Base-by-base conservation (phyloP, 2,113 vertebrate species). In the Hypocryptadius cinnamomeus region DNA sequence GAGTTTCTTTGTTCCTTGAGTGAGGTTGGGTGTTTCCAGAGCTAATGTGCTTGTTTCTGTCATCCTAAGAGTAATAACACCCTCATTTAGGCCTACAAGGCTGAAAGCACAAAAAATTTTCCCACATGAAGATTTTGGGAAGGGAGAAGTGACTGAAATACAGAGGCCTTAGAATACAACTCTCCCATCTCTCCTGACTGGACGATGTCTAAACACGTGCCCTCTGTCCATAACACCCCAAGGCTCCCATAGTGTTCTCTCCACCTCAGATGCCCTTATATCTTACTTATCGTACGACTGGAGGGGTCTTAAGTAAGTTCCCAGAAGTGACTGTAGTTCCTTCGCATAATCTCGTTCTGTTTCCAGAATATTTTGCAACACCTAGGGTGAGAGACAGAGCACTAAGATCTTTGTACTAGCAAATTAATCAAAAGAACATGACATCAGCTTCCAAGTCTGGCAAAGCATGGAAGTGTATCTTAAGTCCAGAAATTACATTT, bases 341-440 rank as follows among this genome's bases (percentile, higher is more conserved):
- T 99, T 99, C 51, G 99, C 98, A 96, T 99, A 99, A 91, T 99
- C 99, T 80, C 98, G 98, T 97, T 99, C 99, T 44, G 99, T 98
- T 93, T 99, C 99, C 97, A 99, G 96, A 96, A 99, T 99, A 97
- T 99, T 99, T 96, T 99, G 99, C 66, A 99, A 98, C 54, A 99
- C 99, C 99, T 99, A 97, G 33, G 78, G 92, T 69, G 61, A 93
- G 91, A 95, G 93, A 97, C 77, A 97, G 81, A 96, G 85, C 44
- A 93, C 85, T 87, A 72, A 95, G 68, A 71, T 89, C 84, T 87
- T 73, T 84, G 66, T 61, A 92, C 76, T 63, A 59, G 61, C 0
- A 30, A 89, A 87, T 77, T 39, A 79, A 65, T 78, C 48, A 79
- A 72, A 80, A 85, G 80, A 94, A 90, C 37, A 65, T 3, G 6